Evolutionary conservation across 2,888 invertebrate species (phyloP), one percentile per base, ranked within the genome.

Genomic region (Chirona hameri): DNA sequence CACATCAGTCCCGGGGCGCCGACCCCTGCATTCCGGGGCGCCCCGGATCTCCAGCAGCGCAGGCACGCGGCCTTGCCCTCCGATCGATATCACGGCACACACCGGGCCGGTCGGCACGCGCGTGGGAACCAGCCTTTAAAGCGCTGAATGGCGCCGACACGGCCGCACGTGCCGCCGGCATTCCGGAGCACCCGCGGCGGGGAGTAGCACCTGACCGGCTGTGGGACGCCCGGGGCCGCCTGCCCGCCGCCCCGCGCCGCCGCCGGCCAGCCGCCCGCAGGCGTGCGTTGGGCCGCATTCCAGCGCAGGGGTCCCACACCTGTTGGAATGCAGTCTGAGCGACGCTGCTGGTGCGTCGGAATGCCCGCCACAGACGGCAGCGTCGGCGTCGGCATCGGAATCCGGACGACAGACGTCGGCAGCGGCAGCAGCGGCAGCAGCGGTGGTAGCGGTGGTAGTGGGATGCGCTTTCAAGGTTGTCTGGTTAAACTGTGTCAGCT

Each of bases 101-200:
- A 76, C 46, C 76, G 39, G 69, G 72, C 76, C 46, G 3, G 18
- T 52, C 52, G 52, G 52, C 52, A 52, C 46, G 76, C 24, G 39
- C 76, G 72, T 72, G 72, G 72, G 72, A 72, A 31, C 72, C 3
- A 0, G 76, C 76, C 76, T 76, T 76, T 76, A 46, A 76, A 46
- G 39, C 24, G 46, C 27, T 76, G 46, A 76, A 76, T 76, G 76
- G 76, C 18, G 46, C 21, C 21, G 76, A 24, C 24, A 76, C 76
- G 24, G 27, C 39, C 24, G 76, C 76, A 76, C 76, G 76, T 76
- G 76, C 76, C 46, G 39, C 10, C 24, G 24, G 76, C 76, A 76
- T 76, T 76, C 76, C 76, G 46, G 24, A 21, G 46, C 76, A 76
- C 10, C 27, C 39, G 21, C 4, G 76, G 46, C 46, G 21, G 24